A percentile compares a stretch with the other conserved stretches of the same genome.
These are phyloP conservation scores for Heteromyza rotundicornis DNA, from an alignment of 2,888 invertebrate genomes.

Conservation along the genomic window DNA sequence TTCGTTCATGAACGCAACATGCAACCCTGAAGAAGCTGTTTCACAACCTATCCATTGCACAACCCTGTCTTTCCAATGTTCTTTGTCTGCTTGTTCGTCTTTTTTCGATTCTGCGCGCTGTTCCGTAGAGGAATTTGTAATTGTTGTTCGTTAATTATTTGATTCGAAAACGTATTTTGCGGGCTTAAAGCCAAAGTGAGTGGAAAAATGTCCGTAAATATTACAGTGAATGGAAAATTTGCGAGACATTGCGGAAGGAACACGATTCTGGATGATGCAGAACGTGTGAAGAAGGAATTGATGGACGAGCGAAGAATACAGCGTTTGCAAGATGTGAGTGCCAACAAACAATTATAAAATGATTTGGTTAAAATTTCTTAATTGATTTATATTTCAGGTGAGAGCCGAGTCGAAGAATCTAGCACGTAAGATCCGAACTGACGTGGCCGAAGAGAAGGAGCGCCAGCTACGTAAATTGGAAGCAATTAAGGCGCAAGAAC, in stretches of 20 bases:
- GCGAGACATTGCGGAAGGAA: conserved; percentile 63
- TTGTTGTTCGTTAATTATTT: too few species aligned
- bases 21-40: too few species aligned
- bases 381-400: conserved; percentile 61
- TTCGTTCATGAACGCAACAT: too few species aligned
- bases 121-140: too few species aligned
- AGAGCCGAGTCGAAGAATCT: conserved; percentile 70
- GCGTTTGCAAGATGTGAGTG: conserved; percentile 68
- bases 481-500: conserved; percentile 63
- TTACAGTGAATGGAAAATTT: conserved; percentile 67
- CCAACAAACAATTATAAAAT: conserved; percentile 11
- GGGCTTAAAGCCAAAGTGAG: not conserved
- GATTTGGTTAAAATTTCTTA: conserved; percentile 16
- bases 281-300: conserved; percentile 65
- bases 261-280: conserved; percentile 59
- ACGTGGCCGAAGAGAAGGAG: conserved; percentile 65
- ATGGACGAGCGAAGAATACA: conserved; percentile 67
- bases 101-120: too few species aligned
- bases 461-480: conserved; percentile 65
- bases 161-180: too few species aligned
- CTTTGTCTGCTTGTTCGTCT: too few species aligned
- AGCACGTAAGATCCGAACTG: conserved; percentile 65
- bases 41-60: too few species aligned
- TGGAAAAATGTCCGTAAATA: conserved; percentile 67
- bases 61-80: too few species aligned